phyloP scores from a whole-genome alignment of 2,113 vertebrate species.

The Rhadina sibilatrix region DNA sequence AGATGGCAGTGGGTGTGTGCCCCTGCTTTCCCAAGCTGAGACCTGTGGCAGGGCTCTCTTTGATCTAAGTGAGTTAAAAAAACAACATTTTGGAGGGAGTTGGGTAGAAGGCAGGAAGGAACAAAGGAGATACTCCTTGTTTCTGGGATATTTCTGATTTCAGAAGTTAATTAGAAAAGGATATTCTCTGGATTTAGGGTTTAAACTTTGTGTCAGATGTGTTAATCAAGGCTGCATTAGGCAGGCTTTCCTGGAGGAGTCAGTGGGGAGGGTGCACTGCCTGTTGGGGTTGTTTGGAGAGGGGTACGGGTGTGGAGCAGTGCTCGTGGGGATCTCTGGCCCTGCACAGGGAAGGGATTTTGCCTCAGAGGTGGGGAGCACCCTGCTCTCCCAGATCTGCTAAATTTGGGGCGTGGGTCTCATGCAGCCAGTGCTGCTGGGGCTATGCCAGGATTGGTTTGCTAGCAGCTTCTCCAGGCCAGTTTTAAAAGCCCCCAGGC shows the following conservation, averaged over 20 bases:
- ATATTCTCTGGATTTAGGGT: slow-evolving; percentile 39
- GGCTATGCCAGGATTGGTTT: rapidly evolving
- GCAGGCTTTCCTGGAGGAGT: not conserved
- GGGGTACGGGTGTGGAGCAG: rapidly evolving
- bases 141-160: not conserved
- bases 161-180: slow-evolving; percentile 32
- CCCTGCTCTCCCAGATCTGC: not conserved
- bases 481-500: not conserved
- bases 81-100: not conserved
- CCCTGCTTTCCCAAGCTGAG: not conserved
- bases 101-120: not conserved
- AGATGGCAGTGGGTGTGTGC: not conserved
- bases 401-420: not conserved
- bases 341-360: rapidly evolving
- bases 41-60: not conserved
- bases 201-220: not conserved
- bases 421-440: not conserved
- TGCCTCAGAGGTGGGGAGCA: not conserved
- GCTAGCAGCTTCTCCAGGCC: not conserved
- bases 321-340: not conserved
- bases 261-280: rapidly evolving
- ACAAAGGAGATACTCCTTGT: not conserved
- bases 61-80: not conserved
- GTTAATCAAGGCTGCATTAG: slow-evolving; percentile 47
- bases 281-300: rapidly evolving